A percentile compares a stretch with the other conserved stretches of the same genome.
These are phyloP conservation scores for Neoaliturus tenellus DNA, from an alignment of 2,888 invertebrate species.

Conservation along the genomic window DNA sequence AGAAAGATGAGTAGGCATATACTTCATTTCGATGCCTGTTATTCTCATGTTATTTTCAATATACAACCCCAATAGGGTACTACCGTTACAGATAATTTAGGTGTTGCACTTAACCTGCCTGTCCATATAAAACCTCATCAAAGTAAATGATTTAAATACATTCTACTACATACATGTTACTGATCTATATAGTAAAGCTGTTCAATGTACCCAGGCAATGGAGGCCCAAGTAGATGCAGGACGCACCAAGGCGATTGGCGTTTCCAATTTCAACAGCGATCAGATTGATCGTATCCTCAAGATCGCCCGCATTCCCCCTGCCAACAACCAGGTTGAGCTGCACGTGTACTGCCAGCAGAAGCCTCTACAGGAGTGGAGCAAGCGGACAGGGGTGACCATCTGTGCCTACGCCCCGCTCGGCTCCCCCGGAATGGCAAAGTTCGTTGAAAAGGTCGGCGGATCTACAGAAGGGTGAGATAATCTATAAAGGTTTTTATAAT, in stretches of 20 bases:
- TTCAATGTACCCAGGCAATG: constrained; percentile 76
- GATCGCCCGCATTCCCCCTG: constrained; percentile 80
- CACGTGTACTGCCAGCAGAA: constrained; percentile 86
- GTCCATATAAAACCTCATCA: too few species aligned
- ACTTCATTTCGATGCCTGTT: too few species aligned
- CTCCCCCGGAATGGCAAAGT: constrained; percentile 76
- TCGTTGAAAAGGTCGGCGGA: constrained; percentile 6
- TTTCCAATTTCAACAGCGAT: constrained; percentile 87
- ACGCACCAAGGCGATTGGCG: constrained; percentile 84
- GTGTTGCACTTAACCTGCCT: too few species aligned
- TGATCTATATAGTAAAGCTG: too few species aligned
- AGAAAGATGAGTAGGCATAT: too few species aligned
- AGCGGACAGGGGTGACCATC: constrained; percentile 78
- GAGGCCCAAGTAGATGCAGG: constrained; percentile 82
- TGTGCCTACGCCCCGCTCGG: constrained; percentile 85
- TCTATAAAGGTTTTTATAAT: too few species aligned
- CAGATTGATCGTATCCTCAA: constrained; percentile 82
- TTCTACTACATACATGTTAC: too few species aligned
- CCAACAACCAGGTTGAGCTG: constrained; percentile 83
- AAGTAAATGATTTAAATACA: too few species aligned
- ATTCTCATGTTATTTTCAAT: too few species aligned
- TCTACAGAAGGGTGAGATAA: constrained; percentile 14
- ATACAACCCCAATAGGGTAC: too few species aligned
- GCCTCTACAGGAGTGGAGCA: constrained; percentile 78
- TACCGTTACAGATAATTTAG: too few species aligned